Evolutionary conservation across 2,888 invertebrate species (phyloP).

Genomic region (Platycheirus rosarum): DNA sequence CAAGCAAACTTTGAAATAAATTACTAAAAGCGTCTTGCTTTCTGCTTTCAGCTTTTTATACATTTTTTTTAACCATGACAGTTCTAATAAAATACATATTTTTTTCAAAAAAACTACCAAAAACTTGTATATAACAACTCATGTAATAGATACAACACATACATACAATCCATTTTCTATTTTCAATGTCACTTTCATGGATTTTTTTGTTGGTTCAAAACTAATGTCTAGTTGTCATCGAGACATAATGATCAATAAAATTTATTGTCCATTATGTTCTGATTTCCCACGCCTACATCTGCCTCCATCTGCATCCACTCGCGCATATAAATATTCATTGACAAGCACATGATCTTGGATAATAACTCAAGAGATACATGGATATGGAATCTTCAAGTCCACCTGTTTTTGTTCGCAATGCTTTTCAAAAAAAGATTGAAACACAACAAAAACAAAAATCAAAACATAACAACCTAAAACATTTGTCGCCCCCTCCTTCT

Average conservation of each 20-base stretch:
- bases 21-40: too few species aligned
- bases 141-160: too few species aligned
- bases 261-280: neutral
- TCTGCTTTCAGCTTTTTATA: too few species aligned
- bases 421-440: conserved; percentile 9
- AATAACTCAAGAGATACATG: conserved; percentile 35
- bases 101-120: too few species aligned
- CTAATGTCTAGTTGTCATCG: neutral
- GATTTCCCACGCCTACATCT: conserved; percentile 23
- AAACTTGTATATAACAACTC: too few species aligned
- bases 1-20: too few species aligned
- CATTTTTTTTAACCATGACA: too few species aligned
- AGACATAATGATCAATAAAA: neutral
- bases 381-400: conserved; percentile 28
- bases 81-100: too few species aligned
- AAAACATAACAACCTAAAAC: neutral
- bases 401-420: conserved; percentile 44
- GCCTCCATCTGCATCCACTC: conserved; percentile 30
- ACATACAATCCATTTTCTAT: neutral
- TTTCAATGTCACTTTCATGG: neutral
- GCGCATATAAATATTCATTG: conserved; percentile 20
- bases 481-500: neutral
- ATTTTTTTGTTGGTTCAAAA: neutral
- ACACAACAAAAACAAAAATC: conserved; percentile 1
- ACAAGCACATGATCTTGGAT: conserved; percentile 46